Evolutionary conservation across 2,888 invertebrate species (phyloP).

Genomic region (Pristionchus mayeri): DNA sequence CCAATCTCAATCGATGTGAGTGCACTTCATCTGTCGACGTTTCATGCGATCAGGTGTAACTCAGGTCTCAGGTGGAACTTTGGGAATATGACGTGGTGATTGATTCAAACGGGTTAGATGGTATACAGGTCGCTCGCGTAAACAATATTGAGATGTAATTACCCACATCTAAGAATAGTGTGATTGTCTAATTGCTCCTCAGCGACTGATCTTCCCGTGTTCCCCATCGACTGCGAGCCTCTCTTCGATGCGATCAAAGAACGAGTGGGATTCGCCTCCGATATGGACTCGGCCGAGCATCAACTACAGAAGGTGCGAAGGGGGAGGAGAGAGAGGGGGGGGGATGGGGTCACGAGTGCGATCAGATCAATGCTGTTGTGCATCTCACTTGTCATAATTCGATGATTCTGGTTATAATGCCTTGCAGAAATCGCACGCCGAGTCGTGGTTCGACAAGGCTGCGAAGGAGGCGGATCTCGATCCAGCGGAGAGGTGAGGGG

Average conservation of each 20-base stretch:
- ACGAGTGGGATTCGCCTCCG: slow-evolving; percentile 85
- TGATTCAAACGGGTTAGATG: too few species aligned
- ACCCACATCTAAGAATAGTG: background rate
- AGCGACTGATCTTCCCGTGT: slow-evolving; percentile 88
- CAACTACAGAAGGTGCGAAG: slow-evolving; percentile 79
- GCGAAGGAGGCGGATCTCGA: slow-evolving; percentile 89
- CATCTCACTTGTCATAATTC: too few species aligned
- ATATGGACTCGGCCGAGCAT: slow-evolving; percentile 86
- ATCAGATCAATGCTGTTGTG: too few species aligned
- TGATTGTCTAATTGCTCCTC: slow-evolving; percentile 48
- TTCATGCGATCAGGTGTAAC: background rate
- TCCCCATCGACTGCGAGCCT: slow-evolving; percentile 82
- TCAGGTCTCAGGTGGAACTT: too few species aligned
- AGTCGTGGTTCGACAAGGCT: slow-evolving; percentile 89
- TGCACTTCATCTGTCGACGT: background rate
- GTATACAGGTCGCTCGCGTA: too few species aligned
- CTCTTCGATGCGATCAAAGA: slow-evolving; percentile 79
- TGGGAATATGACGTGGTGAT: too few species aligned
- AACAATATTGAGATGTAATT: background rate
- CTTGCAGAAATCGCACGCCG: slow-evolving; percentile 66
- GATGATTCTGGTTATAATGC: too few species aligned
- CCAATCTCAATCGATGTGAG: slow-evolving; percentile 87
- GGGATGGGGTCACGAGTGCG: background rate
- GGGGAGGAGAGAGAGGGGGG: background rate
- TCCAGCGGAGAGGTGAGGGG: slow-evolving; percentile 55